phyloP scores from a whole-genome alignment of 2,797 vertebrate genomes.

The Vultur gryphus region DNA sequence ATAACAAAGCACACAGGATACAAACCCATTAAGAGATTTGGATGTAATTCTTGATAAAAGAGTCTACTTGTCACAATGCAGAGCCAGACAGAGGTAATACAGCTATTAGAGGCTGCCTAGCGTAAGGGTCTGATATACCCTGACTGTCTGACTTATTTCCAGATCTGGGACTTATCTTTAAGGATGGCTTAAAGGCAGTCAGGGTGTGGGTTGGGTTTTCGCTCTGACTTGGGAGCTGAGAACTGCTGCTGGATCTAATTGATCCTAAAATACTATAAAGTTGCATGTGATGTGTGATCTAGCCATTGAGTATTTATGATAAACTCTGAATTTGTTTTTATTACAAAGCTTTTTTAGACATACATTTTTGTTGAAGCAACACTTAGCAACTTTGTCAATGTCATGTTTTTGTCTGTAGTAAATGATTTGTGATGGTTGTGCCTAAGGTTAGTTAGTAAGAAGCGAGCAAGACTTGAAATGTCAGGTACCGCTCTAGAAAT shows the following conservation, averaged over 20 bases:
- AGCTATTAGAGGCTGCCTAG: not conserved
- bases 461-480: not conserved
- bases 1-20: not conserved
- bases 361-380: not conserved
- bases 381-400: not conserved
- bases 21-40: not conserved
- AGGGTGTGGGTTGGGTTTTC: not conserved
- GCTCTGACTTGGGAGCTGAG: not conserved
- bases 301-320: not conserved
- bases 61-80: not conserved
- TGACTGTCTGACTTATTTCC: not conserved
- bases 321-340: not conserved
- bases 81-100: not conserved
- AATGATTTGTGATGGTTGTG: not conserved
- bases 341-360: not conserved
- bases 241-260: not conserved
- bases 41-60: not conserved
- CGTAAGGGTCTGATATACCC: not conserved
- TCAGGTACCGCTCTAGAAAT: not conserved
- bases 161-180: not conserved
- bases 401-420: not conserved
- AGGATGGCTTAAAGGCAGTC: not conserved
- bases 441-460: not conserved
- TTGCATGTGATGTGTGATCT: not conserved
- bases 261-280: not conserved